phyloP scores from a whole-genome alignment of 1,140 invertebrate genomes.

The Aleiodes sp. region DNA sequence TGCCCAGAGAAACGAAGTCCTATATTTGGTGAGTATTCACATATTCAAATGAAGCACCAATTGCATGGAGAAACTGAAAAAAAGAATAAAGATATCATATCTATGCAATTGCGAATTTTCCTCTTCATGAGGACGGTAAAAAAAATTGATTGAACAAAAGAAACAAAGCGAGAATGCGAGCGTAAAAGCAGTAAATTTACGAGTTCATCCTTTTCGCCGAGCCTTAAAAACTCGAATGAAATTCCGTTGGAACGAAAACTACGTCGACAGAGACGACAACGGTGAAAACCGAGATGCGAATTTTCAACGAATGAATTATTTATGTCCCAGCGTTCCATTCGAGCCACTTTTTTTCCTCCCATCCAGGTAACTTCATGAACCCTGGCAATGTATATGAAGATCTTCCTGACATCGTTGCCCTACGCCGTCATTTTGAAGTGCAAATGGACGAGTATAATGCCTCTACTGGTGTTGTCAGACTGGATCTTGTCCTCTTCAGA shows the following conservation, averaged over 20 bases:
- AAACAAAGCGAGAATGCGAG: neutral
- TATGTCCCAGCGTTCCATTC: slow-evolving; percentile 21
- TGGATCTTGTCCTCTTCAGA: slow-evolving; percentile 81
- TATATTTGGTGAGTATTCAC: slow-evolving; percentile 73
- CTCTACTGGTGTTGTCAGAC: slow-evolving; percentile 75
- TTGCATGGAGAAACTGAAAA: neutral
- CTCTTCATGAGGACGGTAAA: neutral
- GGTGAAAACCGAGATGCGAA: slow-evolving; percentile 22
- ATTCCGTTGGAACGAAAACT: slow-evolving; percentile 20
- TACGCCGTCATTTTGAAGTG: slow-evolving; percentile 73
- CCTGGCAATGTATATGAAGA: slow-evolving; percentile 81
- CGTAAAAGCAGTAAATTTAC: slow-evolving; percentile 4
- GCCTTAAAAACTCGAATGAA: slow-evolving; percentile 18
- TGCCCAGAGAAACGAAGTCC: slow-evolving; percentile 80
- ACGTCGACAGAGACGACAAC: slow-evolving; percentile 10
- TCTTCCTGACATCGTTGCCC: slow-evolving; percentile 69
- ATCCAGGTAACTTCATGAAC: slow-evolving; percentile 76
- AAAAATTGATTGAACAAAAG: slow-evolving; percentile 3
- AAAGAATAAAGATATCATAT: neutral
- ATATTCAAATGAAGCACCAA: slow-evolving; percentile 1
- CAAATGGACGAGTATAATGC: slow-evolving; percentile 84
- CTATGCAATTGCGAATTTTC: neutral
- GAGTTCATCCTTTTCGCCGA: slow-evolving; percentile 19
- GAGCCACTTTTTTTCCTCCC: slow-evolving; percentile 7
- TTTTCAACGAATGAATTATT: slow-evolving; percentile 32